These are phyloP conservation scores for Tigriopus japonicus DNA, from an alignment of 1,140 invertebrate species.

Conservation along the genomic window DNA sequence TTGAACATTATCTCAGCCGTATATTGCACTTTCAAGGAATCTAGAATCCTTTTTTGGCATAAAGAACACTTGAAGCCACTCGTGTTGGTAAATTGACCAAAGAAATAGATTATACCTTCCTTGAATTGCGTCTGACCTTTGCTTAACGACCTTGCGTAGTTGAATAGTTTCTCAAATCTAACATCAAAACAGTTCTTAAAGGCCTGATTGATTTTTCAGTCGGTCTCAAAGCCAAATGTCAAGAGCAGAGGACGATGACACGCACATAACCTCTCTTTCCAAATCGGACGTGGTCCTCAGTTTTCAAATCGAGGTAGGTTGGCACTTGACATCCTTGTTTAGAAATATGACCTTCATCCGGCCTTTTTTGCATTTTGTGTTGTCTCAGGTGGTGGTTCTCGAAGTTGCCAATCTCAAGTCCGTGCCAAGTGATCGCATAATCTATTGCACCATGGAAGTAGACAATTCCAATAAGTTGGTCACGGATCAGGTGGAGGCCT, in stretches of 20 bases:
- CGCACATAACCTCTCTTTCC: slow-evolving; percentile 70
- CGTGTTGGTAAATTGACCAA: too few relatives aligned
- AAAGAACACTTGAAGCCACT: too few relatives aligned
- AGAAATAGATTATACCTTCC: too few relatives aligned
- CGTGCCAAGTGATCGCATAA: slow-evolving; percentile 83
- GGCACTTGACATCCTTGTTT: background rate
- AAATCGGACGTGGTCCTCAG: slow-evolving; percentile 93
- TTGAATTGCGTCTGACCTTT: too few relatives aligned
- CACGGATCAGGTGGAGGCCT: slow-evolving; percentile 96
- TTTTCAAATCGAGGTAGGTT: slow-evolving; percentile 77
- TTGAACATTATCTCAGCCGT: too few relatives aligned
- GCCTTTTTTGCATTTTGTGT: slow-evolving; percentile 10
- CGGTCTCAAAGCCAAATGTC: slow-evolving; percentile 78
- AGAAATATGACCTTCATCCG: slow-evolving; percentile 9
- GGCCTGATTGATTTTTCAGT: slow-evolving; percentile 24
- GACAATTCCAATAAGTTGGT: slow-evolving; percentile 76
- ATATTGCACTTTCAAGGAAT: too few relatives aligned
- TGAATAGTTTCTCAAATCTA: too few relatives aligned
- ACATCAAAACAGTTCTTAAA: too few relatives aligned
- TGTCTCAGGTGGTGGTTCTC: slow-evolving; percentile 76
- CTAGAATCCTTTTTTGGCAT: too few relatives aligned
- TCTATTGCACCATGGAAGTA: slow-evolving; percentile 99
- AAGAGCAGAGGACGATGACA: slow-evolving; percentile 73
- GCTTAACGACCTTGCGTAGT: too few relatives aligned
- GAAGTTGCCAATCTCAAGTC: slow-evolving; percentile 97